Evolutionary conservation across 2,888 invertebrate species (phyloP), one percentile per base, ranked within the genome.

Genomic region (Criorhina ranunculi): DNA sequence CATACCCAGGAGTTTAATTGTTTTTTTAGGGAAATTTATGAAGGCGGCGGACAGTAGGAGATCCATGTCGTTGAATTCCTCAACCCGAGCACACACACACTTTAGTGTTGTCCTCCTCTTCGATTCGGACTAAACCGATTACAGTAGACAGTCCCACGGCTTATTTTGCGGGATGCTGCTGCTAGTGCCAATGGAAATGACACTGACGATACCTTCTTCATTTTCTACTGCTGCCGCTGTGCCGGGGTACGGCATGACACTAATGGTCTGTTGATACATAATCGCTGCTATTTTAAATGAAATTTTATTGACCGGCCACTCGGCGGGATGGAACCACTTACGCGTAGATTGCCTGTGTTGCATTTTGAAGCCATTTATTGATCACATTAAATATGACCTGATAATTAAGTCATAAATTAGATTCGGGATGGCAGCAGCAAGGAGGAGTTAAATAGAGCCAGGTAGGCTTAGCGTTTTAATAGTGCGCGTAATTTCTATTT

Each of bases 351-450:
- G 35, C 44, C 57, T 87, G 88, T 89, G 89, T 89, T 89, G 89
- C 89, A 90, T 90, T 89, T 90, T 90, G 89, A 93, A 94, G 93
- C 93, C 93, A 93, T 93, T 93, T 93, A 91, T 91, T 90, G 91
- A 89, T 90, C 90, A 89, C 91, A 91, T 91, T 91, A 91, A 90
- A 90, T 91, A 90, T 90, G 90, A 90, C 89, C 89, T 88, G 91
- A 90, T 91, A 91, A 91, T 91, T 91, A 91, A 91, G 91, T 90
- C 91, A 91, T 91, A 91, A 91, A 91, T 91, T 90, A 90, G 90
- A 90, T 90, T 89, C 73, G 3, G 31, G 67, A 69, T 78, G 73
- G 24, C 83, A 73, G 66, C 33, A 77, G 37, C 66, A 44, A 11
- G 59, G 64, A 69, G 49, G 64, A 69, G 49, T 53, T 62, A 72